Evolutionary conservation across 2,888 invertebrate species (phyloP).

Genomic region (Cantharis rustica): DNA sequence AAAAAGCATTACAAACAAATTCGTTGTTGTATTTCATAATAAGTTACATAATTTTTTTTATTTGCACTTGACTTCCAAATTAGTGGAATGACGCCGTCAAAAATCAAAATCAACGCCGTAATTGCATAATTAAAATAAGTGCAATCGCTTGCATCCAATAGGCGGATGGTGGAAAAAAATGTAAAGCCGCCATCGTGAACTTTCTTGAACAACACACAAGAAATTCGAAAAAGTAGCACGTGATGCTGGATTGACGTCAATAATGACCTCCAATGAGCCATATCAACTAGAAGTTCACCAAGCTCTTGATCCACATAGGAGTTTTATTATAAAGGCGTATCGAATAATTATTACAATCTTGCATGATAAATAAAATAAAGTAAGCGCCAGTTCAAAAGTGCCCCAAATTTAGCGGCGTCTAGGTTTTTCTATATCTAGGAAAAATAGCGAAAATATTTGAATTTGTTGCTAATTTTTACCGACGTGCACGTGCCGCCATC

Average conservation of each 20-base stretch:
- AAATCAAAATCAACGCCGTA: neutral
- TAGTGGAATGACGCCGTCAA: neutral
- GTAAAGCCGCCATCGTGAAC: constrained; percentile 19
- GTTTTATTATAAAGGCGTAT: neutral
- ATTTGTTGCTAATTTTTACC: neutral
- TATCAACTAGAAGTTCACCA: constrained; percentile 29
- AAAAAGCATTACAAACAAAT: neutral
- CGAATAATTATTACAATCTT: neutral
- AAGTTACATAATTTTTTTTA: neutral
- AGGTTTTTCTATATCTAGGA: neutral
- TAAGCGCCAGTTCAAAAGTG: neutral
- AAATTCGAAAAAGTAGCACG: constrained; percentile 58
- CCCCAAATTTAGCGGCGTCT: neutral
- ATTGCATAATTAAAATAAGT: neutral
- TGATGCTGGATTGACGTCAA: constrained; percentile 72
- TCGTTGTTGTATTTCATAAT: neutral
- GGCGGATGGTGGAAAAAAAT: neutral
- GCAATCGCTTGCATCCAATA: neutral
- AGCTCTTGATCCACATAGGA: constrained; percentile 37
- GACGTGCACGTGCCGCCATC: neutral
- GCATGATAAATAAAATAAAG: neutral
- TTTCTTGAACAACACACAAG: constrained; percentile 40
- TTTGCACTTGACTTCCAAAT: neutral
- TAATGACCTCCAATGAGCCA: constrained; percentile 67
- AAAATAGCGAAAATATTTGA: neutral